Base-by-base conservation (phyloP, 2,797 vertebrate species). In the Channa striata region DNA sequence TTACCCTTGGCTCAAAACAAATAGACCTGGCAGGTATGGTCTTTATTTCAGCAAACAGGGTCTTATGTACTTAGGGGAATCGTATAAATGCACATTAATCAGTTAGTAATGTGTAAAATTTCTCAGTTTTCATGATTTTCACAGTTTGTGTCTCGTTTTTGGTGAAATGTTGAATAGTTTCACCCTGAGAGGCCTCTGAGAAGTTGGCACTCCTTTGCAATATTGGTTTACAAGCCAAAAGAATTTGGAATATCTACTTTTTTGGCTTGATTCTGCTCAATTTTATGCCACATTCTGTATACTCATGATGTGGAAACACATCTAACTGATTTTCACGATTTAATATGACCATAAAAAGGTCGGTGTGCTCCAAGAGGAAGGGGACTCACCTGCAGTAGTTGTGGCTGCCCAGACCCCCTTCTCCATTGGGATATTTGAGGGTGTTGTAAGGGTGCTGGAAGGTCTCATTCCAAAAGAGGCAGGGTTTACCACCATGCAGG, bases 391-490 rank as follows among this genome's bases (percentile, higher is more conserved):
- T 97, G 97, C 97, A 99, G 83, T 95, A 98, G 93, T 99, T 99
- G 85, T 99, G 97, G 13, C 94, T 94, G 25, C 97, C 97, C 59
- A 99, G 90, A n/a, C 97, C 97, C 14, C 97, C 97, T 80, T 98
- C 97, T 85, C 96, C 97, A 5, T 97, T 96, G 68, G 96, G 96
- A 85, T 99, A 98, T 86, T 97, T 98, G 85, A 96, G 83, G 68
- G 97, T 99, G 85, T 98, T 99, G 87, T 97, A 98, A 0, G 97
- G 97, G 86, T 98, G 97, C 87, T 98, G 95, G 89, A 97, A 97
- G 69, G 97, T 99, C 92, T 99, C 97, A 13, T 97, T 99, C 97
- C 97, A 99, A 90, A 94, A 98, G 8, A 99, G 96, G 82, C 97
- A 99, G 58, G 97, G 96, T 85, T 97, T 98, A 30, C 97, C 97